Base-by-base conservation (phyloP, 1,140 invertebrate species). In the Drosophila repleta region DNA sequence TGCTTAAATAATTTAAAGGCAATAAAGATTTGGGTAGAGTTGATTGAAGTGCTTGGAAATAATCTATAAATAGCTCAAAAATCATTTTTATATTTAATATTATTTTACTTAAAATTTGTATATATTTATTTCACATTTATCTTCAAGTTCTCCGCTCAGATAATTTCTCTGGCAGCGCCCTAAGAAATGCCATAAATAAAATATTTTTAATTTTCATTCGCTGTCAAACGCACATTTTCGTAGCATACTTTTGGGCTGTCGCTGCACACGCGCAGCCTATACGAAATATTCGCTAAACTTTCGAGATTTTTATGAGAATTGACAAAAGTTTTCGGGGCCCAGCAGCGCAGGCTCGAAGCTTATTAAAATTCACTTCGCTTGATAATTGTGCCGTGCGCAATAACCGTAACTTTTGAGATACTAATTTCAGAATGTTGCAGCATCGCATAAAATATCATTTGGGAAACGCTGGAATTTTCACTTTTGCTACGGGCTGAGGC, bases 381-480 rank as follows among this genome's bases (percentile, higher is more conserved):
- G 67, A 75, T 66, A 75, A 75, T 75, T 35, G 53, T 56, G 45
- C 53, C 62, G 21, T 4, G 35, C 61, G 35, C 61, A 82, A 87
- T 87, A 88, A 83, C 52, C 70, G 60, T 88, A 87, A 87, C 60
- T 89, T 65, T 62, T 58, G 67, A 88, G 83, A 88, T 89, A 88
- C 84, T 88, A 89, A 88, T 89, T 88, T 89, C 83, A 88, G 66
- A 88, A 88, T 88, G 83, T 88, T 89, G 84, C 83, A 88, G n/a
- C 79, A 63, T 37, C 39, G 37, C 39, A 78, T 78, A 87, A 82
- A 82, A 76, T 87, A 82, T 78, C 74, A 76, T 43, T 51, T 15
- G 21, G 29, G 20, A 35, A 79, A 75, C 65, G 72, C 46, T 58
- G 24, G 51, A 17, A 61, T 53, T 67, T 61, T 35, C 66, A 7